phyloP scores from a whole-genome alignment of 2,888 invertebrate species.

The Trichacis sp. region DNA sequence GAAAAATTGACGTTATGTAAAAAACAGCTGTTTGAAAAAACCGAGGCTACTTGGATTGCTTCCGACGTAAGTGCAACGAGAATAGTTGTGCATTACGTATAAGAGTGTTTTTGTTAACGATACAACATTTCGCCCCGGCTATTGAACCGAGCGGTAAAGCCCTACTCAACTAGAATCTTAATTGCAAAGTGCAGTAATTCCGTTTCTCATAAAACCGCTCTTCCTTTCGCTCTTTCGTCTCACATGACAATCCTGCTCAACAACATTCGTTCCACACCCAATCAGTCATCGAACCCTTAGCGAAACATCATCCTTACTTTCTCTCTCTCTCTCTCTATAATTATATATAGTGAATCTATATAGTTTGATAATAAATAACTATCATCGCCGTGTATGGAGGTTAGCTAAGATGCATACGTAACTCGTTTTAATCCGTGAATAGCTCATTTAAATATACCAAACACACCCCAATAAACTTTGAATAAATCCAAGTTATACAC shows the following conservation, averaged over 20 bases:
- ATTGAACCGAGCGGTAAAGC: slow-evolving; percentile 4
- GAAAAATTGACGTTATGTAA: slow-evolving; percentile 1
- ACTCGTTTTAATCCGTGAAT: slow-evolving; percentile 18
- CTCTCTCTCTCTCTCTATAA: slow-evolving; percentile 28
- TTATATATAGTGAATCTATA: slow-evolving; percentile 46
- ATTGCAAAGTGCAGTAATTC: slow-evolving; percentile 6
- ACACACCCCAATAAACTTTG: slow-evolving; percentile 61
- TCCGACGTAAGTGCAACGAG: slow-evolving; percentile 2
- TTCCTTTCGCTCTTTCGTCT: slow-evolving; percentile 10
- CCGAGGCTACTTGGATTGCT: background rate
- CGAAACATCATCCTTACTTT: slow-evolving; percentile 16
- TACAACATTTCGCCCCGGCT: background rate
- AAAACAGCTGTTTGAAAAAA: slow-evolving; percentile 3
- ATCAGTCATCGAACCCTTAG: slow-evolving; percentile 39
- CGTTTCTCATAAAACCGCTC: slow-evolving; percentile 9
- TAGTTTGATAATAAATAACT: slow-evolving; percentile 45
- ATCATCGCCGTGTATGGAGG: slow-evolving; percentile 48
- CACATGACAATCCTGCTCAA: background rate
- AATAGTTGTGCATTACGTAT: slow-evolving; percentile 10
- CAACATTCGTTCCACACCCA: slow-evolving; percentile 32
- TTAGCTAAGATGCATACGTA: slow-evolving; percentile 41
- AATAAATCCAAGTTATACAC: slow-evolving; percentile 60
- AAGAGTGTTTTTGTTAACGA: slow-evolving; percentile 5
- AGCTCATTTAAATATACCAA: slow-evolving; percentile 43
- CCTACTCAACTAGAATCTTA: slow-evolving; percentile 20